Conservation (phyloP, 2,797 vertebrate species). For the Acropternis orthonyx region DNA sequence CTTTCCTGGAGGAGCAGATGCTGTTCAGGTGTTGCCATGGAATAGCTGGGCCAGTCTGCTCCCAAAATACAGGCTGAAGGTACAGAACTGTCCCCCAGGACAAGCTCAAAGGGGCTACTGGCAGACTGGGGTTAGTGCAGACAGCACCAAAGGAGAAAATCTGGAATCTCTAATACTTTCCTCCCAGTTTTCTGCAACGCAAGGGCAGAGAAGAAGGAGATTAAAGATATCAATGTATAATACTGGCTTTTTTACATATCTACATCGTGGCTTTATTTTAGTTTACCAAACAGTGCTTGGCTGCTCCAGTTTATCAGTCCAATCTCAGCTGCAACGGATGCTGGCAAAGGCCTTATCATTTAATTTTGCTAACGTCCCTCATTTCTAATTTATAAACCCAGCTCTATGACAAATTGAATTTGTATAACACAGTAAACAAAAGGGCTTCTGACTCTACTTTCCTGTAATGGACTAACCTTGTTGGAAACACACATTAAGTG, state of each 20-base stretch:
- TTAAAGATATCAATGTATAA: background rate
- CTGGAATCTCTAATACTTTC: background rate
- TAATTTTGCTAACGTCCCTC: slow-evolving; percentile 24
- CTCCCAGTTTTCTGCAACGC: background rate
- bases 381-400: slow-evolving; percentile 63
- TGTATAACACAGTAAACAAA: slow-evolving; percentile 66
- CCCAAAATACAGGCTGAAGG: no score
- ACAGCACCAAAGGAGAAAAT: background rate
- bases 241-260: background rate
- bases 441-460: background rate
- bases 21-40: background rate
- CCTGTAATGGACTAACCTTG: slow-evolving; percentile 33
- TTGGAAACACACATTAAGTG: slow-evolving; percentile 42
- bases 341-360: slow-evolving; percentile 23
- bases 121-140: background rate
- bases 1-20: fast-evolving
- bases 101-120: background rate
- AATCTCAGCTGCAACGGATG: background rate
- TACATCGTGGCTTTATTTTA: background rate
- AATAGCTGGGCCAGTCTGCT: background rate
- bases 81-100: no score
- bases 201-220: background rate
- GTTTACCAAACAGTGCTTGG: background rate
- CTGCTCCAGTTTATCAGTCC: background rate
- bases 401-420: slow-evolving; percentile 68